Evolutionary conservation across 2,113 vertebrate species (phyloP), one percentile per base, ranked within the genome.

Genomic region (Sisor rabdophorus): DNA sequence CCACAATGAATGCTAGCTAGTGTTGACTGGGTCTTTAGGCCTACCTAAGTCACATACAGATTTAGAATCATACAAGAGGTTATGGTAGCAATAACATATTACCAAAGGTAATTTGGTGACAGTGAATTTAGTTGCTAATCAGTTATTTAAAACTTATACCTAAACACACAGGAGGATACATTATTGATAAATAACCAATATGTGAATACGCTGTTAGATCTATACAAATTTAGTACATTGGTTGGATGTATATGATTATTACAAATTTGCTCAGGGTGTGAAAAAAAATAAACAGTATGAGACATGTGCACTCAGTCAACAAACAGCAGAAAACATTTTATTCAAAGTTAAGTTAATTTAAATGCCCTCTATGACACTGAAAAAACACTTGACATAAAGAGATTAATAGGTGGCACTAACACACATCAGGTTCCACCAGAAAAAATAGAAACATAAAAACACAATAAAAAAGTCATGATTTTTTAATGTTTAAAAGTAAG

Each of bases 301-400:
- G 80, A 76, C 26, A 78, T 73, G 83, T 52, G 24, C 75, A 81
- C 73, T 80, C 77, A 75, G 36, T 80, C 79, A 79, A 78, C 83
- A 83, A 75, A 79, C 78, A 81, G 80, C 77, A 81, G 81, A 83
- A 87, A 84, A 84, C 9, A 0, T 76, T 90, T 90, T 91, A 91
- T 91, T 90, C 53, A 85, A 88, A 89, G 83, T 85, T 81, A 82
- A 87, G 80, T 84, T 81, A 82, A 87, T 79, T 84, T 76, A 82
- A 88, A 91, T 83, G 78, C 75, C 85, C 79, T 84, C 87, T 73
- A 83, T 90, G 44, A 87, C 54, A 86, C 65, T 84, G 81, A 48
- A 86, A 86, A 83, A 80, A 81, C 77, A 40, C 80, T 71, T 81
- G 15, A 72, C 80, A 75, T 80, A 63, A 81, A 87, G 86, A 82